A percentile compares a stretch with the other conserved stretches of the same genome.
phyloP scores from a whole-genome alignment of 2,797 vertebrate species.

The Vultur gryphus region DNA sequence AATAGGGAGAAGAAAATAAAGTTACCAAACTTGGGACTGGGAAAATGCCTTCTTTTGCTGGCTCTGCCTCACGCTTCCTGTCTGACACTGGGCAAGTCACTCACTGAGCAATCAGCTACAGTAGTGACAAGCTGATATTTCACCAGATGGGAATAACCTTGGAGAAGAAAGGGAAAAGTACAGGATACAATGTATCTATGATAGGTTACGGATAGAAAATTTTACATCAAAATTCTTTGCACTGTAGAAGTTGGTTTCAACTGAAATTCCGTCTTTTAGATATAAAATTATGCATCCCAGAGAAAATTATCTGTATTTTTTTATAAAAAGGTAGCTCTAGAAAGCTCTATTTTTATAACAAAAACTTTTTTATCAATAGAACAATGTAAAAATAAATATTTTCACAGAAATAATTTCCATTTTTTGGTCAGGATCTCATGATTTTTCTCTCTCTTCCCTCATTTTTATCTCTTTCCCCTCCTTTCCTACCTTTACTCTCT shows the following conservation, averaged over 20 bases:
- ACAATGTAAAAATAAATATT: neutral
- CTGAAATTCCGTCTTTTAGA: neutral
- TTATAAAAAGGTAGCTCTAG: neutral
- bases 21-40: neutral
- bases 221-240: neutral
- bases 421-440: accelerated
- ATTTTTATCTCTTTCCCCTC: neutral
- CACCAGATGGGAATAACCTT: neutral
- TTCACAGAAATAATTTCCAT: neutral
- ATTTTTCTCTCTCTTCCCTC: neutral
- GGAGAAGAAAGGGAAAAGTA: neutral
- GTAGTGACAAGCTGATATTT: neutral
- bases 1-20: neutral
- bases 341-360: neutral
- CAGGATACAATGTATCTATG: neutral
- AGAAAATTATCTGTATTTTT: neutral
- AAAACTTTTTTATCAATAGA: neutral
- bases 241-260: neutral
- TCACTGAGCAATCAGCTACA: neutral
- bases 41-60: neutral
- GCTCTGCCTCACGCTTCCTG: neutral
- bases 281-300: neutral
- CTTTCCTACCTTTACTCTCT: neutral
- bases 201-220: neutral
- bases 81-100: neutral